phyloP scores from a whole-genome alignment of 2,888 invertebrate genomes.

The Theristus sp. region DNA sequence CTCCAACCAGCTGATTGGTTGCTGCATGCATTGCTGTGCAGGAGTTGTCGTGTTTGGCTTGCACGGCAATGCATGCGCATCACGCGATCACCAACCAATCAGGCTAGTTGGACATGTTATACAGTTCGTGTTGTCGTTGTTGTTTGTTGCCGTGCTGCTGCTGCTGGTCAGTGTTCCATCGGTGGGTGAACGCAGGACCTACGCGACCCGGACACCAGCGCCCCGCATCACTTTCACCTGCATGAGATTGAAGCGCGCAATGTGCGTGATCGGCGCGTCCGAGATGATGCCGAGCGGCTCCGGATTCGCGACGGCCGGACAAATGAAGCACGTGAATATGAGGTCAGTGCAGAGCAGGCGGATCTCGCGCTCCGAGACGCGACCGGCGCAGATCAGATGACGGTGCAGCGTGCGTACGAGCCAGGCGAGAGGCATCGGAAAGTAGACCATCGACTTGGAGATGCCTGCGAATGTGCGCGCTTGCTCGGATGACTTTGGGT shows the following conservation, averaged over 20 bases:
- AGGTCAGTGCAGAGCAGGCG: conserved; percentile 61
- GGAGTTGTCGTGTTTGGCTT: no score
- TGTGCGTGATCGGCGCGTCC: conserved; percentile 71
- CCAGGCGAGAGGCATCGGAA: conserved; percentile 68
- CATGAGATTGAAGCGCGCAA: conserved; percentile 59
- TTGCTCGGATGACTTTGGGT: background rate
- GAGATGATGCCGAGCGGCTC: conserved; percentile 74
- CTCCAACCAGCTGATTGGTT: no score
- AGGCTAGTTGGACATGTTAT: no score
- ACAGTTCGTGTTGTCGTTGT: no score
- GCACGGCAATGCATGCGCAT: no score
- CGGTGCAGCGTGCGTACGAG: conserved; percentile 65
- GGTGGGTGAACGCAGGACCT: no score
- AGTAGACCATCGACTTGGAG: background rate
- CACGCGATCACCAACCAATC: no score
- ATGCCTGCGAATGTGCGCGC: background rate
- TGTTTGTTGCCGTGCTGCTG: no score
- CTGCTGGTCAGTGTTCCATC: no score
- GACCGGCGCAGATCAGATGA: conserved; percentile 36
- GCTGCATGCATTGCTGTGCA: no score
- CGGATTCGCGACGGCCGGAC: conserved; percentile 86
- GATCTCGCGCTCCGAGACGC: background rate
- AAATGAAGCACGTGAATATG: conserved; percentile 76
- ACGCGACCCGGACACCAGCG: no score
- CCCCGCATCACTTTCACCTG: no score